Percentiles rank a stretch among this genome's conserved stretches.
These are phyloP conservation scores for Monopterus albus DNA, from an alignment of 2,113 vertebrate species.

Conservation along the genomic window DNA sequence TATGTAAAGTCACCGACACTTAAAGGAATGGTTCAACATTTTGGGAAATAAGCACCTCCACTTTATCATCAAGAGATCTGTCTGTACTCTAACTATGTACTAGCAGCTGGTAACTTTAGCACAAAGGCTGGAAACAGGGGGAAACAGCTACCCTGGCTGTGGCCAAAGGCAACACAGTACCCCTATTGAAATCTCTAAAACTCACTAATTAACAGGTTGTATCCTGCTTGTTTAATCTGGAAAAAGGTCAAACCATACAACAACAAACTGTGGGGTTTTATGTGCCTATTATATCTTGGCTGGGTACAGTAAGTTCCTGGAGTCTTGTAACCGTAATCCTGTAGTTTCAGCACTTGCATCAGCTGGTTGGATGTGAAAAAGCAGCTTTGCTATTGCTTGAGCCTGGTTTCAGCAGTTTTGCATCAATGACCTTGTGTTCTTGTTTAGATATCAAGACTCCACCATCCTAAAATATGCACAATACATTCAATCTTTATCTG, in stretches of 20 bases:
- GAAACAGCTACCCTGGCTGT: too few relatives aligned
- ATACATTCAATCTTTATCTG: constrained; percentile 3
- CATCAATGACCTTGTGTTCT: neutral
- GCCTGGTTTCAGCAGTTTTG: neutral
- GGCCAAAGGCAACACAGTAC: too few relatives aligned
- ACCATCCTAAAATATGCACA: neutral
- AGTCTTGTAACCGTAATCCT: too few relatives aligned
- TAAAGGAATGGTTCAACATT: neutral
- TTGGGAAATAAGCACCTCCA: neutral
- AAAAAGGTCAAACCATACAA: neutral
- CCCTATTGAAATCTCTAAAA: neutral
- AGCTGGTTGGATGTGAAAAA: neutral
- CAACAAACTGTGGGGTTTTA: neutral
- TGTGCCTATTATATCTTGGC: neutral
- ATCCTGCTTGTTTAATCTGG: neutral
- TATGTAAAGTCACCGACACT: neutral
- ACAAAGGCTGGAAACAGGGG: too few relatives aligned
- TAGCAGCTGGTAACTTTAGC: neutral
- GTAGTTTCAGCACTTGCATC: too few relatives aligned
- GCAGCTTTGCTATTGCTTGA: neutral
- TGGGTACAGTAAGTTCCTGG: too few relatives aligned
- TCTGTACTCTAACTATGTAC: neutral
- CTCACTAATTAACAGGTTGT: neutral
- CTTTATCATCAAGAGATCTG: neutral
- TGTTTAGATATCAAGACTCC: constrained; percentile 12